Conservation (phyloP, 2,888 invertebrate species). For the Oxystoma pomonae region DNA sequence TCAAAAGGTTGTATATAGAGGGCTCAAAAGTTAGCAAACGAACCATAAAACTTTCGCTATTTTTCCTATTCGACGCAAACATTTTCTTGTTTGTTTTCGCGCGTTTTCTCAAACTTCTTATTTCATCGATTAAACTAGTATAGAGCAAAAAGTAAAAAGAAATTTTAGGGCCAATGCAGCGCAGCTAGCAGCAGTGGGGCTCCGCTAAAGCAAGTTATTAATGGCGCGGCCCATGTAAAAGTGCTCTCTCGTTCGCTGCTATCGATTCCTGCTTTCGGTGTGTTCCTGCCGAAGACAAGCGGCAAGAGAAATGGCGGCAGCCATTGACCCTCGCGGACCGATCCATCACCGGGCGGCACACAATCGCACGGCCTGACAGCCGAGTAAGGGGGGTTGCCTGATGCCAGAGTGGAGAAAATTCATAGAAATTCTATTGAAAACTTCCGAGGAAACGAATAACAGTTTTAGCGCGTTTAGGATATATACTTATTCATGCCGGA, state of each 20-base stretch:
- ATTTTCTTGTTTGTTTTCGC: not conserved
- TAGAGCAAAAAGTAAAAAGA: not conserved
- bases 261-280: constrained; percentile 42
- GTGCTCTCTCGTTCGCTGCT: constrained; percentile 36
- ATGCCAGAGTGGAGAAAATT: no score
- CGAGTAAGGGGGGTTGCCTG: constrained; percentile 13
- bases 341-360: constrained; percentile 48
- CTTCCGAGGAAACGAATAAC: no score
- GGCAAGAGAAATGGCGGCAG: constrained; percentile 58
- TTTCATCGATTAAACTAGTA: not conserved
- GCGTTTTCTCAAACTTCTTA: not conserved
- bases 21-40: no score
- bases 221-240: constrained; percentile 26
- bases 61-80: no score
- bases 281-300: constrained; percentile 54
- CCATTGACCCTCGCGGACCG: constrained; percentile 59
- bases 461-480: no score
- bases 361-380: constrained; percentile 30
- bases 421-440: no score
- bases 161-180: not conserved
- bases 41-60: no score
- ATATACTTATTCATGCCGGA: no score
- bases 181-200: not conserved
- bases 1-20: no score
- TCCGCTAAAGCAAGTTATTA: not conserved